Conservation (phyloP, 2,888 invertebrate species). For the Syritta pipiens region DNA sequence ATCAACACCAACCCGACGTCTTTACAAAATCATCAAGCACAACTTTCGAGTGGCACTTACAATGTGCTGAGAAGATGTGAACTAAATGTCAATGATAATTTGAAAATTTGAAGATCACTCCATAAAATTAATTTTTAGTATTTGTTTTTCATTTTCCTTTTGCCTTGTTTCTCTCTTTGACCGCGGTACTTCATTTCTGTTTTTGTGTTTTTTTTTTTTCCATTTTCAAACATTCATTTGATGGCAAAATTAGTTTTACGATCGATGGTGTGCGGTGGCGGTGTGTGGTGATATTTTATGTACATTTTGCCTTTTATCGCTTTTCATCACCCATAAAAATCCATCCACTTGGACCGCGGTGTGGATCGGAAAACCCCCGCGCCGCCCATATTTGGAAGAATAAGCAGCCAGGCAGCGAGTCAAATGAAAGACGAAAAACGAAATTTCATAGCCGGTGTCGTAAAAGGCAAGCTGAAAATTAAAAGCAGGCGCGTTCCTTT, state of each 20-base stretch:
- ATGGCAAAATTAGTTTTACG: constrained; percentile 69
- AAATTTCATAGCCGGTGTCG: constrained; percentile 31
- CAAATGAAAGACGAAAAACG: constrained; percentile 5
- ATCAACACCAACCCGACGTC: neutral
- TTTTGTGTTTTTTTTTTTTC: constrained; percentile 26
- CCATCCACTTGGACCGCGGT: constrained; percentile 11
- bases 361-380: constrained; percentile 12
- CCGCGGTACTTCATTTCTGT: neutral
- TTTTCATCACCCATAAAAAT: constrained; percentile 55
- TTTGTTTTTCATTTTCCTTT: constrained; percentile 22
- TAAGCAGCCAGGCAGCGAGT: neutral
- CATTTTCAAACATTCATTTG: constrained; percentile 58
- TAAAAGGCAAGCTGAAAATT: constrained; percentile 49
- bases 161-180: neutral
- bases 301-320: constrained; percentile 55
- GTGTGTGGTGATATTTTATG: constrained; percentile 60
- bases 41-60: constrained; percentile 19
- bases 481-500: constrained; percentile 34
- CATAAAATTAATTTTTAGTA: constrained; percentile 39
- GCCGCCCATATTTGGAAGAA: constrained; percentile 17
- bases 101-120: constrained; percentile 53
- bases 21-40: constrained; percentile 9
- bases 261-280: constrained; percentile 39
- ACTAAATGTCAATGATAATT: constrained; percentile 55
- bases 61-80: neutral